Evolutionary conservation across 1,140 invertebrate species (phyloP).

Genomic region (Parasteatoda tepidariorum): DNA sequence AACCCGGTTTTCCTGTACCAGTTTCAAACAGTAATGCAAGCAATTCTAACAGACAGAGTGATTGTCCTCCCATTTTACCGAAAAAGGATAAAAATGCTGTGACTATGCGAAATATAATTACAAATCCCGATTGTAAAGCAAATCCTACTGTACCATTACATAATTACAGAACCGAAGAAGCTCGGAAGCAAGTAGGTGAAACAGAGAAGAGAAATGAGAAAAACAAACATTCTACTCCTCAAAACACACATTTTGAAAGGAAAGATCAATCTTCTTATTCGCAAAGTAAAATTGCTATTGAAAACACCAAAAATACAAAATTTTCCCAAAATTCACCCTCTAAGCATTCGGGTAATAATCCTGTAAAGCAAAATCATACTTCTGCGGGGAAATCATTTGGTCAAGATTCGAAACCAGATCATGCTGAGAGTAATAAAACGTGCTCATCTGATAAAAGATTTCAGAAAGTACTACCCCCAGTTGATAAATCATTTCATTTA

Average conservation of each 20-base stretch:
- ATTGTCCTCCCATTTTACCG: slow-evolving; percentile 26
- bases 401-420: neutral
- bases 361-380: neutral
- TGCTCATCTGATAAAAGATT: slow-evolving; percentile 43
- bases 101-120: slow-evolving; percentile 25
- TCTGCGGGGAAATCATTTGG: neutral
- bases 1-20: slow-evolving; percentile 41
- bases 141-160: neutral
- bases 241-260: neutral
- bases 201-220: neutral
- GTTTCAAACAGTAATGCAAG: neutral
- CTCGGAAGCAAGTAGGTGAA: neutral
- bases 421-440: slow-evolving; percentile 14
- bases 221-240: neutral
- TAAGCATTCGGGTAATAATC: neutral
- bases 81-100: slow-evolving; percentile 35
- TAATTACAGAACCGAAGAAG: neutral
- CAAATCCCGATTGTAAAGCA: neutral
- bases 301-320: slow-evolving; percentile 45
- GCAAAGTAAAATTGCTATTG: slow-evolving; percentile 21
- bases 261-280: neutral
- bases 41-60: neutral
- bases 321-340: neutral
- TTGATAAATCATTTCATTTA: slow-evolving; percentile 39
- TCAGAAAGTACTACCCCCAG: slow-evolving; percentile 42